Base-by-base conservation (phyloP, 2,888 invertebrate species). In the Alloscopus bannaensis region DNA sequence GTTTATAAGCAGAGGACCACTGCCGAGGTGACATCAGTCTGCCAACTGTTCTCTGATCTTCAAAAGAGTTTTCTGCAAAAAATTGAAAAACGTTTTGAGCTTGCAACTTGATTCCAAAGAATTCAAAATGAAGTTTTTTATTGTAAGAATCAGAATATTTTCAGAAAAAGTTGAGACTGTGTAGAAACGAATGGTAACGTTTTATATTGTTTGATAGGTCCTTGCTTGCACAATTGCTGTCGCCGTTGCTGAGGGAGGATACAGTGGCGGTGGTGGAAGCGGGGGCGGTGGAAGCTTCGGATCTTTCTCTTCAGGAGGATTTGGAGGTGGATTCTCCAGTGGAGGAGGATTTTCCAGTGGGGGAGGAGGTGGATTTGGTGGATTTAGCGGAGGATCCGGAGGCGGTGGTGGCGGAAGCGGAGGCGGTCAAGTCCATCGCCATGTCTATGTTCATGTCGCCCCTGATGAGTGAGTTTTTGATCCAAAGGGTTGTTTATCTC, bases 341-440 rank as follows among this genome's bases (percentile, higher is more conserved):
- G 22, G 24, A 22, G 55, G 60, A 60, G n/a, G n/a, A n/a, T n/a
- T n/a, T n/a, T n/a, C n/a, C n/a, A 52, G 62, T 60, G 69, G 60
- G 18, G 59, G 42, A 28, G 69, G 77, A 77, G 69, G 62, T 62
- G 70, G 52, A 24, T 64, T 64, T 65, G 68, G 60, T 68, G 95
- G 95, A 95, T 88, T 6, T 52, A 20, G 88, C 89, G 3, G 71
- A 59, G 28, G 45, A 52, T 24, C 40, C 29, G 62, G 62, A 20
- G 62, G 42, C 4, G 57, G 57, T 4, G 42, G 45, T 26, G 65
- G 57, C 0, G n/a, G n/a, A n/a, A n/a, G n/a, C n/a, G 65, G 18
- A 92, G 91, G 45, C 91, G 55, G 60, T 18, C 60, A 29, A 60
- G n/a, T 60, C 36, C 6, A 36, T 24, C 55, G 68, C 29, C 72